Percentiles rank a stretch among this genome's conserved stretches.
These are phyloP conservation scores for Aethes cnicana DNA, from an alignment of 2,888 invertebrate species.

Conservation along the genomic window DNA sequence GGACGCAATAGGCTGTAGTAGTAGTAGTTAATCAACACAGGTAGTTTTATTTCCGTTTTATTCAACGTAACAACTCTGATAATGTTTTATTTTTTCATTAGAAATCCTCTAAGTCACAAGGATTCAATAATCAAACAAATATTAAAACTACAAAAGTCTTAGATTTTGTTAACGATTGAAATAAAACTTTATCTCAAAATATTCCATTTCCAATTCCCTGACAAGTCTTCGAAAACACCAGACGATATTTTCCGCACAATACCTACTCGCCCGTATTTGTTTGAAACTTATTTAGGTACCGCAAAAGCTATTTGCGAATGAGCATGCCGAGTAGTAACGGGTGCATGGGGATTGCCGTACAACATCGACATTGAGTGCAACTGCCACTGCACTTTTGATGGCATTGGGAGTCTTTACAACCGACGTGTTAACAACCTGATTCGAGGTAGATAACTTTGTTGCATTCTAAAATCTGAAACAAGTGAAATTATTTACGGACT, in stretches of 20 bases:
- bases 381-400: constrained; percentile 54
- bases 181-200: too few species aligned
- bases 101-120: too few species aligned
- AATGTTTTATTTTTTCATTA: too few species aligned
- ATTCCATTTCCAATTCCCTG: too few species aligned
- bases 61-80: too few species aligned
- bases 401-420: constrained; percentile 49
- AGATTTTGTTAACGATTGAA: too few species aligned
- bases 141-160: too few species aligned
- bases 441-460: not conserved
- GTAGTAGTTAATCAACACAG: too few species aligned
- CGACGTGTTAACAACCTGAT: constrained; percentile 26
- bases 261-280: not conserved
- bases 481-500: not conserved
- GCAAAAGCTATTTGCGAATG: constrained; percentile 32
- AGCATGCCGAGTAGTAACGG: constrained; percentile 40
- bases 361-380: constrained; percentile 41
- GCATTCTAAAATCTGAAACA: not conserved
- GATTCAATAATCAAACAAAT: too few species aligned
- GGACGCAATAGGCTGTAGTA: too few species aligned
- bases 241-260: not conserved
- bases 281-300: not conserved
- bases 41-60: too few species aligned
- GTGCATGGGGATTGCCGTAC: constrained; percentile 39
- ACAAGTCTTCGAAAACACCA: too few species aligned